phyloP scores from a whole-genome alignment of 2,888 invertebrate species.

The Polylopha cassiicola region DNA sequence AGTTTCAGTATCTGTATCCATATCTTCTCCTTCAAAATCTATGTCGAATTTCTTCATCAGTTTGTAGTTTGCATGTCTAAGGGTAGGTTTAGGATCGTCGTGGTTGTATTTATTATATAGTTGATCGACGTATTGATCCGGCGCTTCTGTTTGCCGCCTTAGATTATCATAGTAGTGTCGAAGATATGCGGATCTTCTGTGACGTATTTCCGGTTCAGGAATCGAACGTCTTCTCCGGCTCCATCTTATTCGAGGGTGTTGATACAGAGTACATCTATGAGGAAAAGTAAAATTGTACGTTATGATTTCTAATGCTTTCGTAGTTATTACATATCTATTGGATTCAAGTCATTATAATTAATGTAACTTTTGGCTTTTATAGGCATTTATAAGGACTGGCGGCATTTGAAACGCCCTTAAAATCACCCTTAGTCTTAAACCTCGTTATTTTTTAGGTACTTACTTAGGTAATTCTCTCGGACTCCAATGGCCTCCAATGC shows the following conservation, averaged over 20 bases:
- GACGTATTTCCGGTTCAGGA: constrained; percentile 57
- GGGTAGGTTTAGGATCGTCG: constrained; percentile 56
- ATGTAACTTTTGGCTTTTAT: not conserved
- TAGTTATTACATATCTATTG: too few species aligned
- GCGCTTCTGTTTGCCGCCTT: constrained; percentile 42
- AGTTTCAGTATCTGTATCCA: constrained; percentile 39
- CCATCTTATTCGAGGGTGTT: constrained; percentile 92
- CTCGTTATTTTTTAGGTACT: too few species aligned
- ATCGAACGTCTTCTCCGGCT: constrained; percentile 81
- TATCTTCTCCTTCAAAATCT: constrained; percentile 47
- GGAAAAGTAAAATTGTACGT: constrained; percentile 1
- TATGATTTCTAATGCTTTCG: not conserved
- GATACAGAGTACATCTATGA: constrained; percentile 85
- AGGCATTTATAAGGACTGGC: too few species aligned
- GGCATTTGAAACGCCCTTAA: too few species aligned
- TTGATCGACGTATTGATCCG: constrained; percentile 50
- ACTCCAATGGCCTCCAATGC: constrained; percentile 95
- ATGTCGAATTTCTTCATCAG: constrained; percentile 66
- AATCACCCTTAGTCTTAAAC: too few species aligned
- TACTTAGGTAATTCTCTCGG: constrained; percentile 90
- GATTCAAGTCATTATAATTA: not conserved
- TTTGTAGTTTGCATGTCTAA: constrained; percentile 68
- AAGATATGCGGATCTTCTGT: constrained; percentile 58
- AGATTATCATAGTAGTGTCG: constrained; percentile 64
- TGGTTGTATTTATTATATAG: constrained; percentile 70